Percentiles rank a stretch among this genome's conserved stretches.
Evolutionary conservation across 2,888 invertebrate genomes (phyloP).

Genomic region (Zygaena filipendulae): DNA sequence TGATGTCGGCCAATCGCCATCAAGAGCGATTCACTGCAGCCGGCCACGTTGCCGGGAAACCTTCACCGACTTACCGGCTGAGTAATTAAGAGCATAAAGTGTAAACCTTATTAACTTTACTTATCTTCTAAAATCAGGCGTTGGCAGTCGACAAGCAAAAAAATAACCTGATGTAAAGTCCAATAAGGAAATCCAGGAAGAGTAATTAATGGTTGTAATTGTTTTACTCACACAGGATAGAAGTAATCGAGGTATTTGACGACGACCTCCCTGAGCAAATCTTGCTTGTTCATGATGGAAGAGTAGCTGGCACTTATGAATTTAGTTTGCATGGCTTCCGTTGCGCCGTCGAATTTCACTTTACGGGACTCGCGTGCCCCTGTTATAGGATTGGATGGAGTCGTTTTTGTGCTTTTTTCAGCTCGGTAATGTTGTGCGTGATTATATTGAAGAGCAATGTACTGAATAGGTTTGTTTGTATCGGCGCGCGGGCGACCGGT

Average conservation of each 20-base stretch:
- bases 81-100: constrained; percentile 40
- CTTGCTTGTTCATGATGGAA: constrained; percentile 74
- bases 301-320: constrained; percentile 72
- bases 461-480: constrained; percentile 24
- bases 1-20: constrained; percentile 47
- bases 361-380: constrained; percentile 44
- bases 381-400: constrained; percentile 36
- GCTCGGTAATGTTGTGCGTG: constrained; percentile 37
- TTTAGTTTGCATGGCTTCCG: constrained; percentile 66
- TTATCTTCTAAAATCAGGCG: constrained; percentile 15
- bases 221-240: constrained; percentile 78
- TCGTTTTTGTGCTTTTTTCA: constrained; percentile 38
- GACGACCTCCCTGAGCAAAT: constrained; percentile 75
- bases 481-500: constrained; percentile 46
- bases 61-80: constrained; percentile 64
- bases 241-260: constrained; percentile 79
- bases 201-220: constrained; percentile 10
- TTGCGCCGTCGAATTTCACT: constrained; percentile 33
- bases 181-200: constrained; percentile 8
- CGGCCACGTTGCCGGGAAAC: constrained; percentile 48
- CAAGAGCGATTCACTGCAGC: constrained; percentile 43
- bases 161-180: constrained; percentile 17
- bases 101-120: constrained; percentile 40
- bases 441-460: constrained; percentile 34
- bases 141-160: constrained; percentile 16